Conservation (phyloP, 2,113 vertebrate genomes). For the Microtus richardsoni region DNA sequence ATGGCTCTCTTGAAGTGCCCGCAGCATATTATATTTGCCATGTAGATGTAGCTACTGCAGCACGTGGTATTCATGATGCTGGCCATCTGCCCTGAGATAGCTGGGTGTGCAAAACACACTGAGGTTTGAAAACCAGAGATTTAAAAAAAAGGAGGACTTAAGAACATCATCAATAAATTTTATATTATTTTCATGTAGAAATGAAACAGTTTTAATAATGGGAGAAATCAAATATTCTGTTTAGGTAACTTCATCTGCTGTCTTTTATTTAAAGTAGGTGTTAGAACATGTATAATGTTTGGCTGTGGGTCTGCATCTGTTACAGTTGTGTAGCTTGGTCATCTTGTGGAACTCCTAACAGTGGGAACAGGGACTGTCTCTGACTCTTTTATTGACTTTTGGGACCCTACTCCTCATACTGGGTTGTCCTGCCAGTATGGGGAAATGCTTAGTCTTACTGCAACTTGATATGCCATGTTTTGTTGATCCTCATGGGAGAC, state of each 20-base stretch:
- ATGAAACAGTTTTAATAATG: background rate
- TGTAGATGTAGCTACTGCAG: background rate
- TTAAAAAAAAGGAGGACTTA: conserved; percentile 22
- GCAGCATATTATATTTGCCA: background rate
- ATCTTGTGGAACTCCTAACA: background rate
- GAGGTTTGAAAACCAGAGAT: background rate
- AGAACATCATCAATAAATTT: background rate
- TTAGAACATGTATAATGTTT: background rate
- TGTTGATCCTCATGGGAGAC: background rate
- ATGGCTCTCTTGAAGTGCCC: background rate
- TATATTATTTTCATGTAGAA: conserved; percentile 19
- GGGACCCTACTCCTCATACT: background rate
- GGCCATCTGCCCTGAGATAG: background rate
- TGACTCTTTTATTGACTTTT: background rate
- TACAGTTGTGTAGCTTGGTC: background rate
- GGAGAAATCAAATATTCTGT: conserved; percentile 10
- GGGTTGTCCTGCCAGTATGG: background rate
- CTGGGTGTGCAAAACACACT: background rate
- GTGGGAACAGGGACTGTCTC: background rate
- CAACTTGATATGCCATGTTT: background rate
- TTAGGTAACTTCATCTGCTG: background rate
- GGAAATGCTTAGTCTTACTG: background rate
- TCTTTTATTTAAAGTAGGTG: conserved; percentile 22
- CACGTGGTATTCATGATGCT: background rate
- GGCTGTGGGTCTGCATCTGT: background rate